Conservation (phyloP, 2,888 invertebrate genomes). For the Thecophora atra region DNA sequence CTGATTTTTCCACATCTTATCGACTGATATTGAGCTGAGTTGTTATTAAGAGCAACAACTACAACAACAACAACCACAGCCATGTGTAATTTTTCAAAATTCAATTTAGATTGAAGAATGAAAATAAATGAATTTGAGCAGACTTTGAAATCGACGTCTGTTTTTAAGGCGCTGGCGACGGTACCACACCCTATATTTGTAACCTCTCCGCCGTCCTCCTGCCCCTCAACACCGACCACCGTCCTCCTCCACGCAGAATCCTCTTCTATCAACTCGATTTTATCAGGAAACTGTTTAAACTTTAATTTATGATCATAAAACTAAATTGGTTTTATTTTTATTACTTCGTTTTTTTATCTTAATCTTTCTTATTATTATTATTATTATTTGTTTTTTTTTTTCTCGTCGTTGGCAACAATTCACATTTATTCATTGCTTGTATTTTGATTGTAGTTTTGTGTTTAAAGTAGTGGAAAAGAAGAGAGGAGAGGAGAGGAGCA, state of each 20-base stretch:
- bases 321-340: neutral
- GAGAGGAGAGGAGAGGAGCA: neutral
- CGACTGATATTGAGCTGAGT: neutral
- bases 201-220: neutral
- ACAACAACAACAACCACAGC: neutral
- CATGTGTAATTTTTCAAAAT: conserved; percentile 22
- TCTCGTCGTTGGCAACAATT: neutral
- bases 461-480: no score
- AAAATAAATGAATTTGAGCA: neutral
- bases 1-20: neutral
- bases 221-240: no score
- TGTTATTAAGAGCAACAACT: neutral
- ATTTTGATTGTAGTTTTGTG: neutral
- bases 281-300: conserved; percentile 23
- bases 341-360: no score
- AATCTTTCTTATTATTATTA: neutral
- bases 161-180: neutral
- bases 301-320: conserved; percentile 26
- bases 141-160: neutral
- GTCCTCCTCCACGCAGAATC: neutral
- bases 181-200: conserved; percentile 8
- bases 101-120: conserved; percentile 24
- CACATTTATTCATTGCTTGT: neutral
- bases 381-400: neutral
- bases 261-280: conserved; percentile 17